Base-by-base conservation (phyloP, 2,888 invertebrate species). In the Osmoderma eremita region DNA sequence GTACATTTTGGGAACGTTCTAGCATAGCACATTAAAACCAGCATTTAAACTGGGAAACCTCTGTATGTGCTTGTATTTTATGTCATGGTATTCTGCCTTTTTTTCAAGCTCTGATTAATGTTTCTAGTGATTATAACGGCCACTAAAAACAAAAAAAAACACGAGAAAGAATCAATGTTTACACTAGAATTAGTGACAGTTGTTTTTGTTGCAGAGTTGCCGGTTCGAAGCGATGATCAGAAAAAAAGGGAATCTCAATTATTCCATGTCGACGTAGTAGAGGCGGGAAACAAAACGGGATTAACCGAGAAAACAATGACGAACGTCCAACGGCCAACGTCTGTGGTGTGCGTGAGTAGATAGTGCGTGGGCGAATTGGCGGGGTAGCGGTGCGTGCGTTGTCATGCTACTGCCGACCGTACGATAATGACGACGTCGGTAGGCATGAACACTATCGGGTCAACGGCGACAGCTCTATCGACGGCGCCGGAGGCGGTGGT, bases 371-470 rank as follows among this genome's bases (percentile, higher is more conserved):
- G 17, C 36, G 17, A 18, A 38, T 36, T 45, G 58, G 67, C 66
- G 39, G 38, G 39, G 49, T n/a, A 65, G 70, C 68, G 67, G 65
- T 68, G 71, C 68, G 69, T 67, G 63, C 61, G 67, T 56, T 73
- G 71, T 70, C 72, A 74, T 73, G 74, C 65, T 68, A 70, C 67
- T 69, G 71, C 62, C 68, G 67, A 65, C 68, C 67, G 72, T 67
- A 70, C 70, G 73, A 53, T 68, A 70, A 73, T 72, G 72, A 67
- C 49, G 70, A 74, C 71, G 72, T 73, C 73, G 75, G 71, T 72
- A 72, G 72, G 72, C 73, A 74, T 75, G 74, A 72, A 70, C 72
- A 72, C 74, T 72, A 73, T 76, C 73, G 67, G 73, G 69, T 67
- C 73, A 71, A 73, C 73, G 70, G 62, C 71, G 64, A 51, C 67